Evolutionary conservation across 2,888 invertebrate genomes (phyloP).

Genomic region (Adela reaumurella): DNA sequence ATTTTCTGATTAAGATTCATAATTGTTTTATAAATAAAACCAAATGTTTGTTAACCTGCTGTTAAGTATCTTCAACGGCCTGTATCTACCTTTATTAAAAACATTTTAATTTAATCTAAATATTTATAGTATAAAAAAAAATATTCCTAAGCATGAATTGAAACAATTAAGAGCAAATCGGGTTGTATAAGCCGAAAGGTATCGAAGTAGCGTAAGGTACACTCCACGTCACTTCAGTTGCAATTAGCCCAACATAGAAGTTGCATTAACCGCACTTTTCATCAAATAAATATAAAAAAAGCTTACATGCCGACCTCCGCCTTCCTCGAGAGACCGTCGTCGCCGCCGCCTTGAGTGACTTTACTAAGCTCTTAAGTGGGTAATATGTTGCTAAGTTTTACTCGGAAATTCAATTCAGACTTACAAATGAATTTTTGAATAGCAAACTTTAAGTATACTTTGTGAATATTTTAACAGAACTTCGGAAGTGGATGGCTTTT

Average conservation of each 20-base stretch:
- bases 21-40: no score
- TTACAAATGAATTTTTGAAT: not conserved
- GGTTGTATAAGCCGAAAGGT: no score
- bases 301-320: not conserved
- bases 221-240: not conserved
- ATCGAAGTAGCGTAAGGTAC: no score
- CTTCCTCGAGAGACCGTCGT: not conserved
- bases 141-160: no score
- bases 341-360: not conserved
- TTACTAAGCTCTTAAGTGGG: not conserved
- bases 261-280: not conserved
- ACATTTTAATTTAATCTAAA: no score
- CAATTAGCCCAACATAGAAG: not conserved
- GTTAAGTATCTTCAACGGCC: no score
- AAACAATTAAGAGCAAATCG: no score
- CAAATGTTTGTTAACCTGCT: no score
- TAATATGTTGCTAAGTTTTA: not conserved
- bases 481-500: no score
- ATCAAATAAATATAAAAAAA: not conserved
- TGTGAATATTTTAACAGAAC: not conserved
- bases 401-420: not conserved
- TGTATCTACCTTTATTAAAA: no score
- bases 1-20: no score
- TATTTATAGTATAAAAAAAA: no score
- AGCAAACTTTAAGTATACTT: not conserved